Base-by-base conservation (phyloP, 1,140 invertebrate species). In the Helicoverpa armigera region DNA sequence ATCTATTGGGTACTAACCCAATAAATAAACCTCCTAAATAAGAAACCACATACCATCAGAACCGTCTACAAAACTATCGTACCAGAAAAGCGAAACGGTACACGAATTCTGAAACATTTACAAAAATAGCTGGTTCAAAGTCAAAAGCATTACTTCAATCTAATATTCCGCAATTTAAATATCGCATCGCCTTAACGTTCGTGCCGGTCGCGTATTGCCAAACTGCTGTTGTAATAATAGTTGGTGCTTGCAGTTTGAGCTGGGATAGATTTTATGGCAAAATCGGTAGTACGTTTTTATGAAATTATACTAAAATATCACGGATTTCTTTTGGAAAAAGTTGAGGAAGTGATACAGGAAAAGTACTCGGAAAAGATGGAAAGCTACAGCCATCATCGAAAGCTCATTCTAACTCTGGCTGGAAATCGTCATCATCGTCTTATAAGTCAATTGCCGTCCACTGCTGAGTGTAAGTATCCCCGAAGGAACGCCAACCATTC, bases 161-260 rank as follows among this genome's bases (percentile, higher is more conserved):
- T 77, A 53, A 77, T 77, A 77, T 77, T 77, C 74, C 35, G 58
- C 29, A 77, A 77, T 77, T 77, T 77, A 77, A 77, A 77, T 77
- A 77, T 77, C 74, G 48, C 60, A 65, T 53, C 74, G 74, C 74
- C 43, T 77, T 77, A 77, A 77, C 74, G 74, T 61, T 61, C 18
- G 74, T 53, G 35, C 48, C 60, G 14, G 72, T 35, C 65, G 65
- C 67, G 67, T 70, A 70, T 51, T 70, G 29, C 23, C 67, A 23
- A 70, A 70, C 12, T 10, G 16, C 50, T 10, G 14, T 16, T 48
- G 14, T 43, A 43, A 43, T 43, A 43, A 43, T 43, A 48, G 4
- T 10, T 48, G 31, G 63, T n/a, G 29, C 14, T 18, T 9, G 16
- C 54, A 16, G 16, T n/a, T 13, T 50, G 9, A 23, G 11, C 50